A percentile compares a stretch with the other conserved stretches of the same genome.
These are phyloP conservation scores for Coleophora deauratella DNA, from an alignment of 2,888 invertebrate species.

Conservation along the genomic window DNA sequence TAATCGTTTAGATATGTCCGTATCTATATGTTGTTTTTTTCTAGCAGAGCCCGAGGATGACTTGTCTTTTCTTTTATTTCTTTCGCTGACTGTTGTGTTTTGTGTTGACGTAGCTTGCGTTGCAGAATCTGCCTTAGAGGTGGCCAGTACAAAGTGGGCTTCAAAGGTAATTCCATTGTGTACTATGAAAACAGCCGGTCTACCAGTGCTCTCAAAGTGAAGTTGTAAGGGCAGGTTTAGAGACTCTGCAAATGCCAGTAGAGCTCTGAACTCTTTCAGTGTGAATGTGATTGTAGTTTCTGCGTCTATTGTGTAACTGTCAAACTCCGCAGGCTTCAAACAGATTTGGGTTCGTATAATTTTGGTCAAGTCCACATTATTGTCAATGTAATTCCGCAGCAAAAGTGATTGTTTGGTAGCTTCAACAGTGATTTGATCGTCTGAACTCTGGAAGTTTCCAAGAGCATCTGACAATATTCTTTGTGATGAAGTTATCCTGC, in stretches of 20 bases:
- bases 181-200: constrained; percentile 84
- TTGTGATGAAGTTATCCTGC: constrained; percentile 75
- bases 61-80: constrained; percentile 39
- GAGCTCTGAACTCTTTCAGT: constrained; percentile 87
- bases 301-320: constrained; percentile 75
- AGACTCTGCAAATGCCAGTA: constrained; percentile 85
- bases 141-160: constrained; percentile 86
- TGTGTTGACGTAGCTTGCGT: constrained; percentile 49
- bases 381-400: constrained; percentile 86
- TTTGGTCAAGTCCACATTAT: constrained; percentile 76
- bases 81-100: constrained; percentile 43
- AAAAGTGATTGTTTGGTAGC: constrained; percentile 76
- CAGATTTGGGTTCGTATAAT: constrained; percentile 85
- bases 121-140: constrained; percentile 75
- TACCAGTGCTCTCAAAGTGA: constrained; percentile 85
- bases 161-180: constrained; percentile 83
- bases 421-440: constrained; percentile 88
- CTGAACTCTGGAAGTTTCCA: constrained; percentile 84
- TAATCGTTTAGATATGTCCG: constrained; percentile 49
- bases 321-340: constrained; percentile 83
- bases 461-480: constrained; percentile 82
- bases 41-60: constrained; percentile 30
- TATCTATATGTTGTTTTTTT: constrained; percentile 54
- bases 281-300: constrained; percentile 88
- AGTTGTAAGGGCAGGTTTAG: constrained; percentile 79